These are phyloP conservation scores for Ophion costatus DNA, from an alignment of 2,888 invertebrate species.

Conservation along the genomic window DNA sequence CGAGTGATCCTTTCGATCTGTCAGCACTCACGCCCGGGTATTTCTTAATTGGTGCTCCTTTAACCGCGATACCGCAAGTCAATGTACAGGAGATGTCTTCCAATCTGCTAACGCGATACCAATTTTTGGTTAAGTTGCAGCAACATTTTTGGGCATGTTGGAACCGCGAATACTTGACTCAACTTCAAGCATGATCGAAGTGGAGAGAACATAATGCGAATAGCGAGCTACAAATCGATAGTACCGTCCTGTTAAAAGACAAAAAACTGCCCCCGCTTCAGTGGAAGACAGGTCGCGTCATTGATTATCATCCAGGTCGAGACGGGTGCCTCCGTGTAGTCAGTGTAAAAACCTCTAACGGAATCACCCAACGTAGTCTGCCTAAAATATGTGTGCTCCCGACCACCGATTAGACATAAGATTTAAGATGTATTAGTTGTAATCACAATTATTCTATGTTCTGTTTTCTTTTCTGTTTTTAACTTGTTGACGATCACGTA, in stretches of 20 bases:
- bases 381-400: conserved; percentile 14
- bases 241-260: conserved; percentile 36
- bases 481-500: conserved; percentile 7
- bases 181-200: conserved; percentile 62
- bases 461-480: not conserved
- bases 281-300: conserved; percentile 37
- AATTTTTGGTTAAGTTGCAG: conserved; percentile 55
- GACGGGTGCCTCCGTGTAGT: conserved; percentile 30
- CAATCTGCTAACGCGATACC: conserved; percentile 48
- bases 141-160: conserved; percentile 67
- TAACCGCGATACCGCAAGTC: conserved; percentile 22
- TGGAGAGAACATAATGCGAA: conserved; percentile 52
- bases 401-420: conserved; percentile 13
- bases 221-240: conserved; percentile 23
- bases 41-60: conserved; percentile 36
- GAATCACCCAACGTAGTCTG: conserved; percentile 14
- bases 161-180: conserved; percentile 63
- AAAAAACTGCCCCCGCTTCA: conserved; percentile 38
- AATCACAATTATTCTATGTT: conserved; percentile 8
- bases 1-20: conserved; percentile 25
- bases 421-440: conserved; percentile 2
- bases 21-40: conserved; percentile 24
- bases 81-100: conserved; percentile 40
- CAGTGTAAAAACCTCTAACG: conserved; percentile 18
- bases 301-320: conserved; percentile 33